Percentiles rank a stretch among this genome's conserved stretches.
These are phyloP conservation scores for Philonicus albiceps DNA, from an alignment of 2,888 invertebrate genomes.

Conservation along the genomic window DNA sequence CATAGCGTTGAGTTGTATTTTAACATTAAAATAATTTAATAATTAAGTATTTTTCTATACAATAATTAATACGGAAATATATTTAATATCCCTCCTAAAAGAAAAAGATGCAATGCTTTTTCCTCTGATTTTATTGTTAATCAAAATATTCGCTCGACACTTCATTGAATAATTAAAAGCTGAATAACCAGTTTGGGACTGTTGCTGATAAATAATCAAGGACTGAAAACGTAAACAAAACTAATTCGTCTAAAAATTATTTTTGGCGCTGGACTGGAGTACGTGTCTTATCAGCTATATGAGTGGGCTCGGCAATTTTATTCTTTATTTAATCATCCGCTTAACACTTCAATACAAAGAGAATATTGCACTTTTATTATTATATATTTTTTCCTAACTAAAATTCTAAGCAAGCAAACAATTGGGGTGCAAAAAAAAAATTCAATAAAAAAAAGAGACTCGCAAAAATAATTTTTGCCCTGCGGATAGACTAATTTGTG, in stretches of 20 bases:
- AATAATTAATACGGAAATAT: background rate
- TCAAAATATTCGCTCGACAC: background rate
- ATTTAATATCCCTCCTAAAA: background rate
- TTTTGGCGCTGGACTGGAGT: background rate
- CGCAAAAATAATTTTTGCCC: background rate
- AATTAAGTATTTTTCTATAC: background rate
- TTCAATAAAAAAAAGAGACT: background rate
- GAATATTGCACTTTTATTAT: background rate
- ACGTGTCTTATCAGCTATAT: background rate
- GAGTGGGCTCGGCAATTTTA: background rate
- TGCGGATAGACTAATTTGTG: background rate
- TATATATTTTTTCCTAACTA: background rate
- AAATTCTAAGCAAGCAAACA: background rate
- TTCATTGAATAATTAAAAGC: background rate
- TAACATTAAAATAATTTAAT: background rate
- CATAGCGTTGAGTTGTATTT: background rate
- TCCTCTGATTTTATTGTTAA: background rate
- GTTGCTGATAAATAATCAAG: background rate
- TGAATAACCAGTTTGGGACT: background rate
- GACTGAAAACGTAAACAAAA: background rate
- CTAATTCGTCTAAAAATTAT: background rate
- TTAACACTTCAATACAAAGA: background rate
- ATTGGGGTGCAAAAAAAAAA: background rate
- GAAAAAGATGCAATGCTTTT: background rate
- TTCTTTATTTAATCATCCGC: background rate